Percentiles rank a stretch among this genome's conserved stretches.
phyloP scores from a whole-genome alignment of 2,113 vertebrate genomes.

The mouse (Mus musculus) region GRCm39 chr1:39923001-39923500 shows the following conservation, averaged over 20 bases:
- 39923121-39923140: not conserved
- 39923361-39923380: not conserved
- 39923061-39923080: no score
- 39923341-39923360: not conserved
- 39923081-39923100: no score
- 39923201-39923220: not conserved
- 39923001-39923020: no score
- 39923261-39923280: not conserved
- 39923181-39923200: not conserved
- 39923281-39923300: not conserved
- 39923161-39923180: conserved; percentile 13
- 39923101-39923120: not conserved
- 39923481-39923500: not conserved
- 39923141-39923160: not conserved
- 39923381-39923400: not conserved
- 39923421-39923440: not conserved
- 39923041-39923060: no score
- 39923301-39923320: not conserved
- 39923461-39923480: not conserved
- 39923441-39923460: not conserved
- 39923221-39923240: not conserved
- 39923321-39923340: not conserved
- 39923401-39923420: not conserved
- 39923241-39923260: not conserved
- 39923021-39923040: no score